Evolutionary conservation across 2,113 vertebrate species (phyloP), one percentile per base, ranked within the genome.

Genomic region (Leiothrix lutea): DNA sequence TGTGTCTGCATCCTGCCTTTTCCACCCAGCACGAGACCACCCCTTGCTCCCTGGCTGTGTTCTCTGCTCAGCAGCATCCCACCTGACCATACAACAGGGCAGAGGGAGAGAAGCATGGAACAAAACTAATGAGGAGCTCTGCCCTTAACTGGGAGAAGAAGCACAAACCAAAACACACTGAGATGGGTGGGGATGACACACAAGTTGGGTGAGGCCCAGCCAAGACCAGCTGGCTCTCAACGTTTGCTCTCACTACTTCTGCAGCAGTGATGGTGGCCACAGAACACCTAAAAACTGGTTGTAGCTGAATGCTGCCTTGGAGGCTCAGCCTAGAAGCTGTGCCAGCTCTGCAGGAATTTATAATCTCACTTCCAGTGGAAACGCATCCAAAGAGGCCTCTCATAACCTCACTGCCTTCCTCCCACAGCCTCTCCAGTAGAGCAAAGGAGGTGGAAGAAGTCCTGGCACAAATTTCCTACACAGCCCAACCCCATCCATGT

Each of bases 81-180:
- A 33, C 5, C 28, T 19, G 40, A 62, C 54, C 4, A 1, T 1
- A 29, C 35, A 44, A 2, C 22, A 7, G 1, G 0, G n/a, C 2
- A 1, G 20, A 50, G 5, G 21, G 44, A 72, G n/a, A 54, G 36
- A 20, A 70, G 17, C 24, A 25, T 2, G 18, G 33, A 83, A 47
- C 7, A 80, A 65, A 90, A 23, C 26, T 35, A 71, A 69, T 3
- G 7, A 88, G 25, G 77, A 44, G 11, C 35, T 44, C 54, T 71
- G 53, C 19, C 36, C 66, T 61, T 31, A 42, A 45, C 10, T 22
- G 29, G 9, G 16, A 62, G 33, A 66, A 87, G 44, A 44, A 11
- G 14, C 28, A 70, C 31, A 80, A 53, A 65, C 5, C 45, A 65
- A 69, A 70, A 61, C 33, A 35, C 0, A 1, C 58, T 22, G 47